phyloP scores from a whole-genome alignment of 2,113 vertebrate species.

The Clupea harengus region DNA sequence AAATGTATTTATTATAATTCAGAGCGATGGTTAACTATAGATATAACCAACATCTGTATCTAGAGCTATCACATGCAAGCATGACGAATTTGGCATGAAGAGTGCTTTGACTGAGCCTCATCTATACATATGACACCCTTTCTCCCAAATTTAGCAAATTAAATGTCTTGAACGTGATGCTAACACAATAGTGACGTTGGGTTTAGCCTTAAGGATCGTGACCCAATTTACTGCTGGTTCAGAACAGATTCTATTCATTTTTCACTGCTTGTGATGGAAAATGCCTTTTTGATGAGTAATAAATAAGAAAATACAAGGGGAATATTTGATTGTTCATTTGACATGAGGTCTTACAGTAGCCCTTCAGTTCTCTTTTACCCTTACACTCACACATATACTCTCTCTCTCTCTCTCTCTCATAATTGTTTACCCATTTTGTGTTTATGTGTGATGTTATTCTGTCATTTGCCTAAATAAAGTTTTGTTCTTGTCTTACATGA shows the following conservation, averaged over 20 bases:
- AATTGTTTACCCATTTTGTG: background rate
- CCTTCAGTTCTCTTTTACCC: no score
- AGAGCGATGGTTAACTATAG: background rate
- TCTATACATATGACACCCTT: background rate
- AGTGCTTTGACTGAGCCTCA: background rate
- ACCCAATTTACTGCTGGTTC: background rate
- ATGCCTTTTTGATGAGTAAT: background rate
- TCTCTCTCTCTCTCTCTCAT: background rate
- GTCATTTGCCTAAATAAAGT: slow-evolving; percentile 4
- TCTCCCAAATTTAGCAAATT: background rate
- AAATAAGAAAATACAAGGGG: background rate
- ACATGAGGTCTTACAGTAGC: background rate
- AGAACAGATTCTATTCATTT: background rate
- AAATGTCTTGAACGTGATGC: background rate
- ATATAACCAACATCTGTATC: background rate
- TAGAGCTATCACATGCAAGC: no score
- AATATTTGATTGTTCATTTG: background rate
- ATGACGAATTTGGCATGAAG: background rate
- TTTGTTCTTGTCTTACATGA: background rate
- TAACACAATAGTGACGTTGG: background rate
- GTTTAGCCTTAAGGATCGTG: background rate
- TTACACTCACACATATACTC: background rate
- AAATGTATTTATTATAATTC: background rate
- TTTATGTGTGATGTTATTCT: background rate
- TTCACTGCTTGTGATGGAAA: background rate